Base-by-base conservation (phyloP, 2,113 vertebrate species). In the Furnarius figulus region DNA sequence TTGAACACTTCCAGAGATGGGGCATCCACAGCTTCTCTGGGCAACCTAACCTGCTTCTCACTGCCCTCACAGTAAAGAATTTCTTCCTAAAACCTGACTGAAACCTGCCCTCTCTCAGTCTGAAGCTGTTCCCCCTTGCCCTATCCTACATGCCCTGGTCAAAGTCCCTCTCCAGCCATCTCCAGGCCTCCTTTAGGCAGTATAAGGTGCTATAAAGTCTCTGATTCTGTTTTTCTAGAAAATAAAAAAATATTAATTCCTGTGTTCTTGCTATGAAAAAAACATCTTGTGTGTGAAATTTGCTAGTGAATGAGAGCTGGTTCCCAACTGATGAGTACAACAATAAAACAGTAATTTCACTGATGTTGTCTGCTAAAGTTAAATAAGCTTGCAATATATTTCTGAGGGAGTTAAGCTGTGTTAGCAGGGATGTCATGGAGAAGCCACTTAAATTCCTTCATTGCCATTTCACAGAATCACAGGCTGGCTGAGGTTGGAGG, bases 351-450 rank as follows among this genome's bases (percentile, higher is more conserved):
- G 77, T 72, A 89, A 83, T 85, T 91, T 83, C 93, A 61, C 53
- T 93, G 87, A 46, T 87, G 66, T 42, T 94, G n/a, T 63, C 46
- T 79, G 82, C 33, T 89, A 28, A 87, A 75, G 49, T 94, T 96
- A 91, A 95, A 82, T 89, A 95, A 97, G 9, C 35, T 89, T 75
- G 53, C 23, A 66, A 2, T 65, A 3, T 85, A 76, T 91, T 92
- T 91, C 70, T 91, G 58, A 67, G 39, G 53, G 74, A 94, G 89
- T 78, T 84, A 63, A 85, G 6, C 77, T 87, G 23, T 37, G 30
- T 87, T 81, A 68, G 80, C 11, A 74, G 47, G 39, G 30, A 24
- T 10, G 33, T 73, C 87, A 25, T 82, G 52, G 49, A 79, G 81
- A 75, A 91, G 25, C 10, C 31, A 33, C 39, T 75, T 85, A 52